Base-by-base conservation (phyloP, 2,888 invertebrate genomes). In the Gisinianus flammeolus region DNA sequence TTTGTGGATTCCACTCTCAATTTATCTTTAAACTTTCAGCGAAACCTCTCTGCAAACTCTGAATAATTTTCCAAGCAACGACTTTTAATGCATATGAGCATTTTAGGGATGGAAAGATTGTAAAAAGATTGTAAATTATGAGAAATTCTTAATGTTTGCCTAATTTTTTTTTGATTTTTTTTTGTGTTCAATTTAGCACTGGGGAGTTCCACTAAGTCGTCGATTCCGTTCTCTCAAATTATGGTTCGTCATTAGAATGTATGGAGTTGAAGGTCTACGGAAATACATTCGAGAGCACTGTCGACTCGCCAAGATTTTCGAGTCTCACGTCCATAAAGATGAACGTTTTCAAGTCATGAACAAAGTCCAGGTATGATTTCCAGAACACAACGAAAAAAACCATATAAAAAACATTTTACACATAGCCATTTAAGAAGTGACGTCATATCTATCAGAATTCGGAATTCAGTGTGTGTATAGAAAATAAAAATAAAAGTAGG, bases 211-310 rank as follows among this genome's bases (percentile, higher is more conserved):
- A 0, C 86, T 96, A 67, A 94, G 94, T 86, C 89, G 95, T 54
- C 89, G 95, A 72, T 96, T 96, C 86, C 90, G 96, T 10, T 91
- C 95, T 0, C 87, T 96, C 16, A 96, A 96, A 86, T 87, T 96
- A 22, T 96, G 95, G 95, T 96, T 96, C 86, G 90, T 91, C 26
- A 88, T 91, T 66, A 86, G 91, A 26, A 87, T 87, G 70, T 91
- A 90, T 85, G 91, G 91, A 10, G 87, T 90, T 0, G 89, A 89
- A 71, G 90, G 90, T 0, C 86, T 91, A 8, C 97, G 96, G 87
- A 91, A 92, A 78, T 98, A 98, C 86, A 95, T 99, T 81, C 90
- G 98, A 81, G 93, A 94, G 87, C 98, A 98, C 86, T 93, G 95
- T 85, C 90, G 92, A 85, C 89, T 98, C 83, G 97, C 98, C 19